These are phyloP conservation scores for Trididemnum clinides DNA, from an alignment of 23 tunicate species.

Conservation along the genomic window DNA sequence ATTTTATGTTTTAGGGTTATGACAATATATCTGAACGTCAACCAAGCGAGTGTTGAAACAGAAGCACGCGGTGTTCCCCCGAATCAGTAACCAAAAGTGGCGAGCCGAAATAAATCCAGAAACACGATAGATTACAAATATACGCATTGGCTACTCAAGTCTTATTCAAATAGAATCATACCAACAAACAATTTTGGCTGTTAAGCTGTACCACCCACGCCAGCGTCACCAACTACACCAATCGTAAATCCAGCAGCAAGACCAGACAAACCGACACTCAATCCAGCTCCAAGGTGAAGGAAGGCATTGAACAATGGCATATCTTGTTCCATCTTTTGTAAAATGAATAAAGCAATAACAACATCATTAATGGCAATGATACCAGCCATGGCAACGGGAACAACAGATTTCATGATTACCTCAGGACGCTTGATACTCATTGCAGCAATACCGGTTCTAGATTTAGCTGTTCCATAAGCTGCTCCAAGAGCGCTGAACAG, in stretches of 20 bases:
- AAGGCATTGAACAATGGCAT: conserved; percentile 76
- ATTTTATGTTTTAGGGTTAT: too few species aligned
- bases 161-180: too few species aligned
- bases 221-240: conserved; percentile 97
- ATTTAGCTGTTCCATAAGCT: conserved; percentile 98
- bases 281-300: conserved; percentile 95
- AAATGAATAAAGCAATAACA: conserved; percentile 90
- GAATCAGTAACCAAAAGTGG: too few species aligned
- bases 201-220: conserved; percentile 97
- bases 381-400: conserved; percentile 99
- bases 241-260: conserved; percentile 97
- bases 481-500: conserved; percentile 99
- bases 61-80: too few species aligned
- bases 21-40: too few species aligned
- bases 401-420: conserved; percentile 95
- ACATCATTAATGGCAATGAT: conserved; percentile 98
- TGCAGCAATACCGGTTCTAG: conserved; percentile 98
- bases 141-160: too few species aligned
- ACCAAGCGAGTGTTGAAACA: too few species aligned
- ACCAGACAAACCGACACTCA: conserved; percentile 94
- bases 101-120: too few species aligned
- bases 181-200: conserved; percentile 98
- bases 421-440: conserved; percentile 99
- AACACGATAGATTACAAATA: too few species aligned
- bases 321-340: conserved; percentile 64